These are phyloP conservation scores for Amphiprion percula DNA, from an alignment of 2,113 vertebrate genomes.

Conservation along the genomic window DNA sequence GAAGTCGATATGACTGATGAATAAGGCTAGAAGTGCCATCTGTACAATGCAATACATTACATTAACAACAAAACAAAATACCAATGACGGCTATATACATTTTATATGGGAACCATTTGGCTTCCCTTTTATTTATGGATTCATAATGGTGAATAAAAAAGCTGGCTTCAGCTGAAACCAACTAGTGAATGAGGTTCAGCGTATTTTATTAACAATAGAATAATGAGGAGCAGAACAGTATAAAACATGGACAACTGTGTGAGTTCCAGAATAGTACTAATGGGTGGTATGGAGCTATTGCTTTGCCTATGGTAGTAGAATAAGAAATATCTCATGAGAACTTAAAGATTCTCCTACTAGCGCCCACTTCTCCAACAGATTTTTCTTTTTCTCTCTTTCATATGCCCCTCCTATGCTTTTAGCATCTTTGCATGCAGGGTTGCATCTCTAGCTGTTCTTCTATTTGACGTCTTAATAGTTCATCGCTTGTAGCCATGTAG, in stretches of 20 bases:
- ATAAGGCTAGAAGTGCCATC: too few relatives aligned
- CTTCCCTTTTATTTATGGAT: too few relatives aligned
- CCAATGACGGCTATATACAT: too few relatives aligned
- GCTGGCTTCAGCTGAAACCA: too few relatives aligned
- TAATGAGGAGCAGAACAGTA: not conserved
- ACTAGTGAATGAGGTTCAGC: too few relatives aligned
- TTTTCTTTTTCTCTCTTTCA: not conserved
- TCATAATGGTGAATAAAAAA: too few relatives aligned
- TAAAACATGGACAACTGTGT: not conserved
- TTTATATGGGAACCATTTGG: too few relatives aligned
- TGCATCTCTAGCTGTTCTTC: constrained; percentile 62
- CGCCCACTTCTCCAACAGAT: not conserved
- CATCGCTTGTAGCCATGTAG: constrained; percentile 77
- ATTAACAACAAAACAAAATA: too few relatives aligned
- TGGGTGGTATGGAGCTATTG: not conserved
- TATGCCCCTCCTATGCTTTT: constrained; percentile 40
- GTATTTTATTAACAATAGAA: not conserved
- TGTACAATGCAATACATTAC: too few relatives aligned
- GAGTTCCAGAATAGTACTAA: not conserved
- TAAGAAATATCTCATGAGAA: constrained; percentile 20
- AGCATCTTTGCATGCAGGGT: constrained; percentile 66
- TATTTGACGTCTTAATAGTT: constrained; percentile 81
- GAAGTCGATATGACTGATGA: too few relatives aligned
- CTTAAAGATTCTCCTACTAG: not conserved
- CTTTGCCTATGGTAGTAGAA: not conserved